A percentile compares a stretch with the other conserved stretches of the same genome.
These are phyloP conservation scores for Crotalus helleri DNA, from an alignment of 2,113 vertebrate genomes.

Conservation along the genomic window DNA sequence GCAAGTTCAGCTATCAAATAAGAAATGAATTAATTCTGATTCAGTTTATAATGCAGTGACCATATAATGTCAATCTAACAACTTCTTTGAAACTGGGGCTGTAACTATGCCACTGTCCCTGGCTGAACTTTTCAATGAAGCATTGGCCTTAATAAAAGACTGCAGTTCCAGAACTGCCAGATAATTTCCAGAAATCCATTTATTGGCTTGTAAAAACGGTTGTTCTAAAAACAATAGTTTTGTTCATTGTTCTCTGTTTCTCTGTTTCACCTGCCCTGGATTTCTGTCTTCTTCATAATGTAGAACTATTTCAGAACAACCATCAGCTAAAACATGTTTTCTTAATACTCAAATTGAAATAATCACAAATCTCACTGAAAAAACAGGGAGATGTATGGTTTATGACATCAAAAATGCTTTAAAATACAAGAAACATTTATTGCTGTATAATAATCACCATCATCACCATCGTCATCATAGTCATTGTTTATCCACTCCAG, in stretches of 20 bases:
- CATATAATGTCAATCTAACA: not conserved
- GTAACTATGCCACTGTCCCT: accelerated
- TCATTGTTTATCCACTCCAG: too few relatives aligned
- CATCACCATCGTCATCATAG: too few relatives aligned
- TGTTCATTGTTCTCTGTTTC: conserved; percentile 6
- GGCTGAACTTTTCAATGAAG: conserved; percentile 36
- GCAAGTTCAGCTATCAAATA: not conserved
- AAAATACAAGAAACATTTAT: conserved; percentile 10
- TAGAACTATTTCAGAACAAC: conserved; percentile 34
- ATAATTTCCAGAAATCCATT: conserved; percentile 43
- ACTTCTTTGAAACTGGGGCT: conserved; percentile 32
- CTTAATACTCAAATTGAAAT: conserved; percentile 34
- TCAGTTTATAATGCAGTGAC: not conserved
- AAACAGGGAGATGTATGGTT: not conserved
- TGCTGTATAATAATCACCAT: not conserved
- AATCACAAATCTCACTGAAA: not conserved
- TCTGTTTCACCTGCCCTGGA: conserved; percentile 38
- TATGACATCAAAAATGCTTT: not conserved
- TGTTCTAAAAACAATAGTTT: conserved; percentile 13
- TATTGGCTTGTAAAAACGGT: conserved; percentile 46
- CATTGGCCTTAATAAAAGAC: conserved; percentile 27
- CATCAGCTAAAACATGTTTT: conserved; percentile 19
- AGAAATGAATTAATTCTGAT: not conserved
- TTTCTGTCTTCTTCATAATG: not conserved
- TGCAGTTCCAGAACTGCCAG: conserved; percentile 36